These are phyloP conservation scores for Megastigmus dorsalis DNA, from an alignment of 2,888 invertebrate genomes.

Conservation along the genomic window DNA sequence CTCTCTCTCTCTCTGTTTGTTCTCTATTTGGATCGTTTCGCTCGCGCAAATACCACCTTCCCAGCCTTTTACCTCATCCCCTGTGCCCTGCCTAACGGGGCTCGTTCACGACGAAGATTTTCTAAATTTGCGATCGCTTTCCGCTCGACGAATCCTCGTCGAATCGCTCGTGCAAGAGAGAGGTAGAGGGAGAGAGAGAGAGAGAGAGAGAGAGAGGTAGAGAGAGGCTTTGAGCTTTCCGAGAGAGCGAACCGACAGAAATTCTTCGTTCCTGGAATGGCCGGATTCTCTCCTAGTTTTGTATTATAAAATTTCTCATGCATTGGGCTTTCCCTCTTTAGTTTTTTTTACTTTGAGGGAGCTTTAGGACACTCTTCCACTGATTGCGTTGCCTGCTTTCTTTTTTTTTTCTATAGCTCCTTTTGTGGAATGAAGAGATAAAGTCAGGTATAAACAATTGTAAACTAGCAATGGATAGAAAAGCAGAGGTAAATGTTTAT, in stretches of 20 bases:
- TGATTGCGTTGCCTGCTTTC: no score
- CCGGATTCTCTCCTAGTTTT: constrained; percentile 52
- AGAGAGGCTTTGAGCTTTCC: constrained; percentile 13
- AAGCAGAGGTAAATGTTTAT: no score
- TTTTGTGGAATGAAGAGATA: background rate
- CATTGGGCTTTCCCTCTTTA: background rate
- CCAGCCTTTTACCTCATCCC: constrained; percentile 56
- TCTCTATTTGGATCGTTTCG: constrained; percentile 74
- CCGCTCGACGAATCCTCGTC: constrained; percentile 58
- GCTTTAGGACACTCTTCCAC: constrained; percentile 39
- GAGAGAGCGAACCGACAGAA: constrained; percentile 14
- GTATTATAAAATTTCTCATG: constrained; percentile 45
- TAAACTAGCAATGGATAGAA: no score
- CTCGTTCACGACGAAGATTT: constrained; percentile 63
- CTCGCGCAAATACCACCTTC: constrained; percentile 72
- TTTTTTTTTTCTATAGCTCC: background rate
- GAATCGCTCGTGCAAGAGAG: constrained; percentile 55
- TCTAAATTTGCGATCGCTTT: constrained; percentile 65
- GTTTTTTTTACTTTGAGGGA: background rate
- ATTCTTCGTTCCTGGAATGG: constrained; percentile 21
- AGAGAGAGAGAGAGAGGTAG: constrained; percentile 19
- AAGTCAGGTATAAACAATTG: no score
- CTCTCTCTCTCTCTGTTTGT: constrained; percentile 61
- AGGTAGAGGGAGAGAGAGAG: constrained; percentile 5
- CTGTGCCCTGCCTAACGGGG: constrained; percentile 53